phyloP scores from a whole-genome alignment of 2,888 invertebrate genomes.

The Cataglyphis altisquamis region DNA sequence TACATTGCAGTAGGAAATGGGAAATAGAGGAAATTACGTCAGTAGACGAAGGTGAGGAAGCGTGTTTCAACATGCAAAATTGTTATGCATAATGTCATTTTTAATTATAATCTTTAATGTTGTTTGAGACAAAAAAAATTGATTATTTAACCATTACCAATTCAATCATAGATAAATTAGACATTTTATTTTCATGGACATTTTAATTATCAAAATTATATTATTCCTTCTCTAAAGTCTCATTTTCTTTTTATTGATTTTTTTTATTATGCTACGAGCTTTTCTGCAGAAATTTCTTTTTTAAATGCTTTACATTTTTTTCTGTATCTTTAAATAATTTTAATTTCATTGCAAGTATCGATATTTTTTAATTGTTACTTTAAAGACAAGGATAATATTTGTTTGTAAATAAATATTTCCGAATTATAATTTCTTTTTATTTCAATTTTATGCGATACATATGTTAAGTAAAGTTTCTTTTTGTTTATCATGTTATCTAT shows the following conservation, averaged over 20 bases:
- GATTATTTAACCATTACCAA: not conserved
- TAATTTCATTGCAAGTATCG: not conserved
- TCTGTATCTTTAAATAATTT: not conserved
- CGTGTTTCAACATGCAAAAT: not conserved
- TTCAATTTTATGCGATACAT: not conserved
- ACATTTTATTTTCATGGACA: not conserved
- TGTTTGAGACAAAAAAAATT: not conserved
- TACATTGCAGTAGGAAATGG: slow-evolving; percentile 17
- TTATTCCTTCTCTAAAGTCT: not conserved
- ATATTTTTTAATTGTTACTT: not conserved
- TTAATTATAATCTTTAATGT: not conserved
- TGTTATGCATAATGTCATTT: not conserved
- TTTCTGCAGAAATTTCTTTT: not conserved
- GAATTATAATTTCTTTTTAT: not conserved
- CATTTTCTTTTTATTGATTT: not conserved
- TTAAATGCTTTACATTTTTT: not conserved
- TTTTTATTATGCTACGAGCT: not conserved
- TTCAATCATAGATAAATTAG: not conserved
- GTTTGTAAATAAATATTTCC: not conserved
- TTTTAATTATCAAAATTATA: not conserved
- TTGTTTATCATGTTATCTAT: not conserved
- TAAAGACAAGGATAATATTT: not conserved
- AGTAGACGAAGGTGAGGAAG: not conserved
- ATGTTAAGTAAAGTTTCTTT: not conserved
- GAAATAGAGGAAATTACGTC: slow-evolving; percentile 40